phyloP scores from a whole-genome alignment of 2,113 vertebrate genomes.

The Daphoenositta chrysoptera region DNA sequence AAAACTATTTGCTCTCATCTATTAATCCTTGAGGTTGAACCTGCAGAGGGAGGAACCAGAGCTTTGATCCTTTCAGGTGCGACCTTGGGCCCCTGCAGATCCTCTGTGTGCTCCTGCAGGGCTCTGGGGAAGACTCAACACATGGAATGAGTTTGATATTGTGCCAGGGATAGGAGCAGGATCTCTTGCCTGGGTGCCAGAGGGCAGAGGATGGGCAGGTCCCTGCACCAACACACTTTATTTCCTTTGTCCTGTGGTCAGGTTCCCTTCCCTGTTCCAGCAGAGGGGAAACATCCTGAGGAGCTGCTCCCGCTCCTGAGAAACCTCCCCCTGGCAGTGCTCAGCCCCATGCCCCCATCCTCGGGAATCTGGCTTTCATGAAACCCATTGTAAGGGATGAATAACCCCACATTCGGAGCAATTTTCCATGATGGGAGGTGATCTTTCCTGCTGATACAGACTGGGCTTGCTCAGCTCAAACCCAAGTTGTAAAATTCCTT shows the following conservation, averaged over 20 bases:
- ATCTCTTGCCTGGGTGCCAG: background rate
- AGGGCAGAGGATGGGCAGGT: background rate
- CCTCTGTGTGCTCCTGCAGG: background rate
- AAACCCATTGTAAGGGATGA: background rate
- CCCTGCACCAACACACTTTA: background rate
- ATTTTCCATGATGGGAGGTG: background rate
- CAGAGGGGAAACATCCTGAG: background rate
- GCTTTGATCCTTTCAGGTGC: background rate
- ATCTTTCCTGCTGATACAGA: background rate
- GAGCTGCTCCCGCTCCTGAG: fast-evolving
- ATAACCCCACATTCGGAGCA: fast-evolving
- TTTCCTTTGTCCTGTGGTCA: fast-evolving
- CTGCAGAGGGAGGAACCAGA: background rate
- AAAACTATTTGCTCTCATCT: background rate
- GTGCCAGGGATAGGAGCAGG: background rate
- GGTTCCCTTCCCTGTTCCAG: background rate
- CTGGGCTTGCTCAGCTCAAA: background rate
- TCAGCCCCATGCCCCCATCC: background rate
- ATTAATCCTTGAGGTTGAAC: background rate
- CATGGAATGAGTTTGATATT: background rate
- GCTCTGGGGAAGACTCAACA: background rate
- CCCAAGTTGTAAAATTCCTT: background rate
- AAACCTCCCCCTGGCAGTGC: background rate
- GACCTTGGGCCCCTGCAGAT: background rate
- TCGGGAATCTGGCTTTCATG: fast-evolving